Conservation (phyloP, 2,888 invertebrate species). For the Salticus scenicus region DNA sequence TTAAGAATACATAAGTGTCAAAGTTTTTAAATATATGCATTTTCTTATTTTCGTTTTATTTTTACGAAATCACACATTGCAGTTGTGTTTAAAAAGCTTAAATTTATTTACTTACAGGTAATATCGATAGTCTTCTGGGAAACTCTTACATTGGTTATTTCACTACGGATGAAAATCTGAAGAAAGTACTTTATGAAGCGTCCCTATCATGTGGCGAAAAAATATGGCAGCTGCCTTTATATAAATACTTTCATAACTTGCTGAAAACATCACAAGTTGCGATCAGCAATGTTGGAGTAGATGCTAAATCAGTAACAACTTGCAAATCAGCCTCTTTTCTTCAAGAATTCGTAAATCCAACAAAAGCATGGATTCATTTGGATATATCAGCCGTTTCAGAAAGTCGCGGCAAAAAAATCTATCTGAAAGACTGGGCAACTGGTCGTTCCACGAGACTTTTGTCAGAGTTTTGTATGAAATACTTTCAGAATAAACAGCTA, state of each 20-base stretch:
- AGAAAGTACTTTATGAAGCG: not conserved
- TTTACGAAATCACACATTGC: too few relatives aligned
- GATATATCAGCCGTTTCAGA: slow-evolving; percentile 8
- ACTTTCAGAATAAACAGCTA: not conserved
- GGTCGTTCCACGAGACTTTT: slow-evolving; percentile 16
- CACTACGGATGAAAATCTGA: not conserved
- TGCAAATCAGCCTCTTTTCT: slow-evolving; percentile 10
- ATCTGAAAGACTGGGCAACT: slow-evolving; percentile 14
- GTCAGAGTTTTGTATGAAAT: slow-evolving; percentile 8
- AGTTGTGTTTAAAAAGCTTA: too few relatives aligned
- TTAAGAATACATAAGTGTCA: too few relatives aligned
- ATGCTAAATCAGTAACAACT: not conserved
- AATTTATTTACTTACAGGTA: not conserved
- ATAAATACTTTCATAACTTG: not conserved
- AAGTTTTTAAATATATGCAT: not conserved
- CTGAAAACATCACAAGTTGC: not conserved
- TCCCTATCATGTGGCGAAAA: not conserved
- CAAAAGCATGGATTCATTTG: not conserved
- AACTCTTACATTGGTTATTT: not conserved
- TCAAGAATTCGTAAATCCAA: not conserved
- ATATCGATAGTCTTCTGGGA: not conserved
- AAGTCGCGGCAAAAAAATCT: not conserved
- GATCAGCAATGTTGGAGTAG: not conserved
- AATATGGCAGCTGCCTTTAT: slow-evolving; percentile 7
- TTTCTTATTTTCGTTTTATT: not conserved